A percentile compares a stretch with the other conserved stretches of the same genome.
phyloP scores from a whole-genome alignment of 2,797 vertebrate species.

The Myripristis jacobus region DNA sequence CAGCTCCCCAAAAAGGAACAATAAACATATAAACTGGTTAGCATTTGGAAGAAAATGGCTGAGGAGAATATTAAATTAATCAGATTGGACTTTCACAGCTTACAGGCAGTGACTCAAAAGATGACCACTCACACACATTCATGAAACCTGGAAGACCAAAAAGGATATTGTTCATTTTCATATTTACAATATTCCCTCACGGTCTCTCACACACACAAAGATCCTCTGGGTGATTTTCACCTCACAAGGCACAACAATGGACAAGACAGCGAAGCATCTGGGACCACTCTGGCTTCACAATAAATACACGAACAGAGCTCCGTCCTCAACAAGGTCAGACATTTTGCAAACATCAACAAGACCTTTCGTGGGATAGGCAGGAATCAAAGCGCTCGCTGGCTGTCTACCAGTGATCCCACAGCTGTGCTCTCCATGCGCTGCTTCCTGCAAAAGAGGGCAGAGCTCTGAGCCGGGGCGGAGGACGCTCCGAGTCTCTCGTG shows the following conservation, averaged over 20 bases:
- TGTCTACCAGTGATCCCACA: slow-evolving; percentile 55
- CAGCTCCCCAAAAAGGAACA: slow-evolving; percentile 8
- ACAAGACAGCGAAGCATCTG: slow-evolving; percentile 30
- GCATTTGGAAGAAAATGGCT: background rate
- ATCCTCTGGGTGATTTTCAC: slow-evolving; percentile 29
- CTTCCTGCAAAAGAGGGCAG: slow-evolving; percentile 35
- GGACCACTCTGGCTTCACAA: slow-evolving; percentile 55
- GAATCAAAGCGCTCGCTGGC: slow-evolving; percentile 63
- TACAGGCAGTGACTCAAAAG: background rate
- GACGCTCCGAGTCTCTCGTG: slow-evolving; percentile 14
- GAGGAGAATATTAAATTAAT: slow-evolving; percentile 5
- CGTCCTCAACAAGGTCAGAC: slow-evolving; percentile 44
- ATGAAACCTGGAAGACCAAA: background rate
- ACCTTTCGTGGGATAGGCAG: slow-evolving; percentile 44
- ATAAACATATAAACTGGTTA: slow-evolving; percentile 31
- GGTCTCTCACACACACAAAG: slow-evolving; percentile 13
- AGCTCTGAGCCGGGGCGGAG: slow-evolving; percentile 10
- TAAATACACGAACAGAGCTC: slow-evolving; percentile 53
- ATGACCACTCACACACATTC: background rate
- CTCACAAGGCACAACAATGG: slow-evolving; percentile 47
- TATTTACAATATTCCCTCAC: slow-evolving; percentile 11
- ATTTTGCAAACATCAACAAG: slow-evolving; percentile 49
- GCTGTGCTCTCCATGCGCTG: slow-evolving; percentile 65
- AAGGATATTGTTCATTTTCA: slow-evolving; percentile 9
- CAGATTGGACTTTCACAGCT: background rate